A percentile compares a stretch with the other conserved stretches of the same genome.
Conservation (phyloP, 92 coral and sea anemone species). For the Epizoanthus scotinus region DNA sequence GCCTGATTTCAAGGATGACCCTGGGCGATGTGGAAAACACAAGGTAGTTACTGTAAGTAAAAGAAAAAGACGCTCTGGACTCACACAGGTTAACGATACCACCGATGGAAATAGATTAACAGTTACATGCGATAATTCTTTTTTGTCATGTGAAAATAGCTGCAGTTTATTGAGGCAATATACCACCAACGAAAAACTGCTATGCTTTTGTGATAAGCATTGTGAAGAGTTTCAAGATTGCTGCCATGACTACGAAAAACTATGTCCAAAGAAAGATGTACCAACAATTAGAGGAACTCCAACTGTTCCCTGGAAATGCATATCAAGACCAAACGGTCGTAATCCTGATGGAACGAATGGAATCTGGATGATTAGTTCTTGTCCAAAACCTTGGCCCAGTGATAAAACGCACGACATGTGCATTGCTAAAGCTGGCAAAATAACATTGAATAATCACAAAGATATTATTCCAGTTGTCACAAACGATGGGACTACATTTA, state of each 20-base stretch:
- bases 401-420: not conserved
- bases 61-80: constrained; percentile 7
- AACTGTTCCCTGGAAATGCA: not conserved
- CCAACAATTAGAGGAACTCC: too few species aligned
- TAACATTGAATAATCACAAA: not conserved
- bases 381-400: not conserved
- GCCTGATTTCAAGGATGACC: not conserved
- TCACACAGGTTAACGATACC: not conserved
- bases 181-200: not conserved
- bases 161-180: not conserved
- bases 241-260: not conserved
- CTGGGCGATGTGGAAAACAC: not conserved
- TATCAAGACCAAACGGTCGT: not conserved
- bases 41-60: not conserved
- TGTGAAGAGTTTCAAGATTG: constrained; percentile 9
- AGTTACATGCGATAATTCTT: not conserved
- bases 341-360: not conserved
- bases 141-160: not conserved
- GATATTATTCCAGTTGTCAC: constrained; percentile 7
- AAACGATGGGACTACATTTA: constrained; percentile 3
- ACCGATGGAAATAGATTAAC: not conserved
- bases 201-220: constrained; percentile 4
- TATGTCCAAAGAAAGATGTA: not conserved
- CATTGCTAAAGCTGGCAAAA: constrained; percentile 1
- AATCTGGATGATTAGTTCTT: constrained; percentile 10